Percentiles rank a stretch among this genome's conserved stretches.
These are phyloP conservation scores for Fregata magnificens DNA, from an alignment of 2,113 vertebrate genomes.

Conservation along the genomic window DNA sequence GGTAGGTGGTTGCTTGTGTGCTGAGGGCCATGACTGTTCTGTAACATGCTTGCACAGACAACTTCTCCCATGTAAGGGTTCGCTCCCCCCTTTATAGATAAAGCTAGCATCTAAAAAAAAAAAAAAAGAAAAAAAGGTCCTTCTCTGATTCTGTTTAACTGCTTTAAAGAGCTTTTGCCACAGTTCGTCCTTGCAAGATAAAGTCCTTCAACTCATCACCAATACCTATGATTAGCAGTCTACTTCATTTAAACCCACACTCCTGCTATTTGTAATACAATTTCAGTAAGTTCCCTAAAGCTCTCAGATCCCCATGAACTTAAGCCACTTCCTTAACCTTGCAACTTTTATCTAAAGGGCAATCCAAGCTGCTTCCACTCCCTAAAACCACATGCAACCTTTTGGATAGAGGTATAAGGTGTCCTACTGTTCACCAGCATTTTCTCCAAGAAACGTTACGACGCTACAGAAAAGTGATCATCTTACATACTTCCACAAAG, in stretches of 20 bases:
- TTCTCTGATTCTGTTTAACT: constrained; percentile 22
- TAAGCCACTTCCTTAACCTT: background rate
- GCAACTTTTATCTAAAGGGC: background rate
- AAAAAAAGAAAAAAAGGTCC: constrained; percentile 50
- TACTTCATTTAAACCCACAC: background rate
- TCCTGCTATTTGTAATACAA: background rate
- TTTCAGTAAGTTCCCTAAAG: background rate
- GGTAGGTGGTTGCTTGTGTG: background rate
- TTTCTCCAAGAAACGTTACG: background rate
- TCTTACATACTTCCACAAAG: background rate
- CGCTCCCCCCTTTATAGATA: background rate
- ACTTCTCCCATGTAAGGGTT: background rate
- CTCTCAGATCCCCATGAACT: background rate
- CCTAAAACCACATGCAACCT: background rate
- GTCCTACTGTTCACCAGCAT: background rate
- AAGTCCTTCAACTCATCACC: background rate
- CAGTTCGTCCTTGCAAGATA: background rate
- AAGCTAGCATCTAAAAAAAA: constrained; percentile 32
- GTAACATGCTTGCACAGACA: background rate
- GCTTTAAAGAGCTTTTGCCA: constrained; percentile 14
- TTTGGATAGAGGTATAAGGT: background rate
- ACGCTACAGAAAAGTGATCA: background rate
- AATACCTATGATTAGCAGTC: background rate
- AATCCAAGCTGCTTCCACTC: background rate
- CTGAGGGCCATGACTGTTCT: background rate